Conservation (phyloP, 2,113 vertebrate species). For the Eulacestoma nigropectus region DNA sequence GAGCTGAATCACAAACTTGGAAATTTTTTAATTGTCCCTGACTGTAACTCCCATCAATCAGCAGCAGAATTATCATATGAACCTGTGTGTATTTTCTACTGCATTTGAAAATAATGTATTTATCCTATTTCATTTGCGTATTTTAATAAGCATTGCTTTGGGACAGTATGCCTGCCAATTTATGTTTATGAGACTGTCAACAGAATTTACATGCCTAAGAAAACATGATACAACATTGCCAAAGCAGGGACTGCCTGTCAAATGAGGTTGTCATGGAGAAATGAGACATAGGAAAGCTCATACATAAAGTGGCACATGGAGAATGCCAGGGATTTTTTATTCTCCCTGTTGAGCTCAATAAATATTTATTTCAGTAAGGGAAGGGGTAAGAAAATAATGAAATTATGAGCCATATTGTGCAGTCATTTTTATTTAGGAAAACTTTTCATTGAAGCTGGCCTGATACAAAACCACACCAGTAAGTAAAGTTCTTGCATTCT, state of each 20-base stretch:
- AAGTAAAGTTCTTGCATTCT: background rate
- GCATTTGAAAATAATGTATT: conserved; percentile 71
- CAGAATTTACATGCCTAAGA: conserved; percentile 80
- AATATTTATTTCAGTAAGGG: conserved; percentile 37
- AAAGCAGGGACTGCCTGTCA: conserved; percentile 75
- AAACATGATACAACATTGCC: conserved; percentile 78
- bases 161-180: conserved; percentile 78
- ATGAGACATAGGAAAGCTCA: conserved; percentile 66
- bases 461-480: background rate
- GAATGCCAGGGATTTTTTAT: conserved; percentile 32
- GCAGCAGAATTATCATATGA: background rate
- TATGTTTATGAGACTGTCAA: conserved; percentile 82
- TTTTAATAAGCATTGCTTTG: conserved; percentile 80
- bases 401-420: conserved; percentile 25
- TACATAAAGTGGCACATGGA: conserved; percentile 7
- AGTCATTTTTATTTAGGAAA: conserved; percentile 18
- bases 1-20: background rate
- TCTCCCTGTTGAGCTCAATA: conserved; percentile 8
- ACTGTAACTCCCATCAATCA: background rate
- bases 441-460: background rate
- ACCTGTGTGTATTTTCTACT: conserved; percentile 41
- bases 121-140: conserved; percentile 75
- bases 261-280: conserved; percentile 75
- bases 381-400: conserved; percentile 32
- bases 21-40: background rate